Conservation (phyloP, 2,113 vertebrate species). For the Saguinus midas region DNA sequence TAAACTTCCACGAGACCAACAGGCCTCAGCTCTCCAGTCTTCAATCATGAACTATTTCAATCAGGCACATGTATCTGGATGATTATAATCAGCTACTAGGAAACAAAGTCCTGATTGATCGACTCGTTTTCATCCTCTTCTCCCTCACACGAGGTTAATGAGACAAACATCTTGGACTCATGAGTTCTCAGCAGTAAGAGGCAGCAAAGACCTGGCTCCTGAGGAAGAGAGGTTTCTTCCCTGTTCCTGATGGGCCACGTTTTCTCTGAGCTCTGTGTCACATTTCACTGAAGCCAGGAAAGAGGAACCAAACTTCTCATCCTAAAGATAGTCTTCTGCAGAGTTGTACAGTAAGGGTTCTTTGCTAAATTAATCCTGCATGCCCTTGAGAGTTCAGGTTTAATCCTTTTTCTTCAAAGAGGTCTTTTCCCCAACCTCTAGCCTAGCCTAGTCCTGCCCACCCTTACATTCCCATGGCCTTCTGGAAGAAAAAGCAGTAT, state of each 20-base stretch:
- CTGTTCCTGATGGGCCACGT: background rate
- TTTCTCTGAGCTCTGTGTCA: background rate
- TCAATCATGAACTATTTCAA: slow-evolving; percentile 40
- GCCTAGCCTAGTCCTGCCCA: background rate
- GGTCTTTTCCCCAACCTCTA: background rate
- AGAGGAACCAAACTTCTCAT: background rate
- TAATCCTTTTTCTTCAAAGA: background rate
- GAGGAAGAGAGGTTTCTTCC: background rate
- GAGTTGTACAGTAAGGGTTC: background rate
- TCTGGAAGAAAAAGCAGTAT: background rate
- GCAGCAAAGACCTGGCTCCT: background rate
- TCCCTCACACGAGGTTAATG: slow-evolving; percentile 22
- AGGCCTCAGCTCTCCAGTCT: background rate
- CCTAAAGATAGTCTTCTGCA: background rate
- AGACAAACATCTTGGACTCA: slow-evolving; percentile 43
- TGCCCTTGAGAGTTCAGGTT: background rate
- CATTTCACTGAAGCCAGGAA: background rate
- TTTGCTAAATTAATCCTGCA: background rate
- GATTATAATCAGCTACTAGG: slow-evolving; percentile 33
- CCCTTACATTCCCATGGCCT: background rate
- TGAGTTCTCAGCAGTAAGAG: slow-evolving; percentile 28
- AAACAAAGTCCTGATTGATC: slow-evolving; percentile 66
- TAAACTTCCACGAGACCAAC: background rate
- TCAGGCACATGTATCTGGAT: slow-evolving; percentile 2
- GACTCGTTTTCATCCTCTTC: slow-evolving; percentile 47